Base-by-base conservation (phyloP, 2,888 invertebrate genomes). In the Hypomecis atomaria region DNA sequence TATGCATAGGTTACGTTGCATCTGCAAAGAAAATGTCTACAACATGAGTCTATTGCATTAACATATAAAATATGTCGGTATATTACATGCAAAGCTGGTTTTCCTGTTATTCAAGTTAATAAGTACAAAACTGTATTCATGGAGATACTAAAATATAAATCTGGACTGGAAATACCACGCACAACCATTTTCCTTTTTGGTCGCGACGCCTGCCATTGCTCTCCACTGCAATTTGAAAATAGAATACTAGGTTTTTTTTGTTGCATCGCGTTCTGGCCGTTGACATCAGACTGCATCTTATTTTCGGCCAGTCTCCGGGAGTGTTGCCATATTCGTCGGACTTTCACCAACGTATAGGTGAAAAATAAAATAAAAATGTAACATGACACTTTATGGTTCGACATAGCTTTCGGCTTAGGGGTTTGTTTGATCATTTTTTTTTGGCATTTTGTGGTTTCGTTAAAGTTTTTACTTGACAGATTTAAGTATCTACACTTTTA, bases 191-290 rank as follows among this genome's bases (percentile, higher is more conserved):
- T 78, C 77, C 78, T 83, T 87, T 85, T 83, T 80, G 81, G 79
- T 79, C 60, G 52, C 71, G 70, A 67, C 78, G 72, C 59, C 74
- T 78, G 80, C 78, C 82, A 77, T 78, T 78, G 79, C 79, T 81
- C 84, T 81, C 81, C 83, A 81, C 81, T 86, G 87, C 87, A 87
- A 86, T 86, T 89, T 89, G 84, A 86, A 89, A 90, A 90, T 90
- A 91, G 90, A 90, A 86, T 74, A 74, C 69, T 77, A 75, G 40
- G 10, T 83, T 81, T 88, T 86, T 84, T 80, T 83, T 85, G 77
- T 87, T 90, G 91, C 91, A 90, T 89, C 83, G 84, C 80, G 73
- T 71, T 75, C 72, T 85, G 91, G 88, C 79, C 90, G 88, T 86
- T 87, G 88, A 87, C 90, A 87, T 87, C 82, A 71, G 78, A 77